Evolutionary conservation across 2,888 invertebrate species (phyloP).

Genomic region (Pherbina coryleti): DNA sequence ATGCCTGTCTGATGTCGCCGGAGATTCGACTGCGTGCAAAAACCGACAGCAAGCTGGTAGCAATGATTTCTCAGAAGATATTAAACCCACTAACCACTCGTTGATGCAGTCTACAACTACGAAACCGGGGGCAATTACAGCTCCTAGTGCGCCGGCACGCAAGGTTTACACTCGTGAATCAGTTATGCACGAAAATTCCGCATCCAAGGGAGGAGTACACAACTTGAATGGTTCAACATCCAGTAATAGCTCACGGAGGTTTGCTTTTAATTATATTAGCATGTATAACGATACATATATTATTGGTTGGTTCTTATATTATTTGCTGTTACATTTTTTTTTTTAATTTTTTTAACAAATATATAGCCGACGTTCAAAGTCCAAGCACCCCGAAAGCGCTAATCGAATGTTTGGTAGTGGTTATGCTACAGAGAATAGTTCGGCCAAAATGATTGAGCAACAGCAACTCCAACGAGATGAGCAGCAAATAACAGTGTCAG

Average conservation of each 20-base stretch:
- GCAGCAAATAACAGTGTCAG: constrained; percentile 48
- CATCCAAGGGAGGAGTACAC: constrained; percentile 75
- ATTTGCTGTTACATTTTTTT: no score
- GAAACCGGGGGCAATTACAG: not conserved
- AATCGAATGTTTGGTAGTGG: constrained; percentile 36
- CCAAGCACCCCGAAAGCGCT: constrained; percentile 46
- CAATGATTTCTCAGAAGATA: not conserved
- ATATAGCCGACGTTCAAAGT: constrained; percentile 42
- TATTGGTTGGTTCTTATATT: no score
- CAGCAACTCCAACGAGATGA: constrained; percentile 31
- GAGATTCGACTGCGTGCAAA: not conserved
- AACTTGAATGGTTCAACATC: constrained; percentile 38
- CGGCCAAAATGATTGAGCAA: not conserved
- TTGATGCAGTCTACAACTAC: not conserved
- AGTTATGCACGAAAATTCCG: constrained; percentile 80
- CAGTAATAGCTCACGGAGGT: not conserved
- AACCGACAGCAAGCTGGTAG: not conserved
- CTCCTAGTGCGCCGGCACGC: not conserved
- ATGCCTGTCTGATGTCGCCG: not conserved
- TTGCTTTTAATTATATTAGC: not conserved
- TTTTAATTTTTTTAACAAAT: not conserved
- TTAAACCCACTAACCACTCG: not conserved
- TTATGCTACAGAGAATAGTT: not conserved
- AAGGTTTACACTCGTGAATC: constrained; percentile 78
- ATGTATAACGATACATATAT: no score